phyloP scores from a whole-genome alignment of 2,113 vertebrate species.

The Speoplatyrhinus poulsoni region DNA sequence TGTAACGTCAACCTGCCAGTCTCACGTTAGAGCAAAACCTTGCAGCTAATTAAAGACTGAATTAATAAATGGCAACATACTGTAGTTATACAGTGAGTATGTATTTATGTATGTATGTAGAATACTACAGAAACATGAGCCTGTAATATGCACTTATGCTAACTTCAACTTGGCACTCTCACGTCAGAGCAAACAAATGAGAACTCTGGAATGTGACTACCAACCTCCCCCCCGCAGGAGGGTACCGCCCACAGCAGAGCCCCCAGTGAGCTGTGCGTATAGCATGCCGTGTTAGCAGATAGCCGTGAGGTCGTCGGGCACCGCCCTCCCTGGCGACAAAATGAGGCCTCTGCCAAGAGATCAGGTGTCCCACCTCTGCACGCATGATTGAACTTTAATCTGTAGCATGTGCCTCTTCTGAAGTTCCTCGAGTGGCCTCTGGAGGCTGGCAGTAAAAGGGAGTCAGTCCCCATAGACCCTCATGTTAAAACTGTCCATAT shows the following conservation, averaged over 20 bases:
- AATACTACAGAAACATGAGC: too few relatives aligned
- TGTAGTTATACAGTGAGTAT: background rate
- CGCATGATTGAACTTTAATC: conserved; percentile 73
- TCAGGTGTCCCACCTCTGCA: conserved; percentile 67
- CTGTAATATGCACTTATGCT: too few relatives aligned
- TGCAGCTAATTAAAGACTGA: background rate
- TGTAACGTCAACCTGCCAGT: too few relatives aligned
- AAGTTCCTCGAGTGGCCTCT: conserved; percentile 25
- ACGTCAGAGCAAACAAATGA: too few relatives aligned
- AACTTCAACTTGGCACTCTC: too few relatives aligned
- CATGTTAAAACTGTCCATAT: conserved; percentile 2
- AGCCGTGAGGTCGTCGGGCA: conserved; percentile 21
- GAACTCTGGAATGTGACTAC: too few relatives aligned
- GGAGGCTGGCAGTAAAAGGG: conserved; percentile 9
- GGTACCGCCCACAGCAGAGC: conserved; percentile 61
- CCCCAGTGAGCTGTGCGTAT: conserved; percentile 59
- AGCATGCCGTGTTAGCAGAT: conserved; percentile 56
- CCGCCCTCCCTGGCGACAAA: too few relatives aligned
- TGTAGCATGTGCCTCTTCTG: conserved; percentile 63
- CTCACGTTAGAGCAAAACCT: too few relatives aligned
- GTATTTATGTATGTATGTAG: background rate
- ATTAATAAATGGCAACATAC: background rate
- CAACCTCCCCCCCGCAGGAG: conserved; percentile 38
- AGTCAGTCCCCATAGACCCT: background rate
- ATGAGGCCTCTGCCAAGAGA: conserved; percentile 58